Evolutionary conservation across 1,140 invertebrate genomes (phyloP), one percentile per base, ranked within the genome.

Genomic region (Bombus affinis): DNA sequence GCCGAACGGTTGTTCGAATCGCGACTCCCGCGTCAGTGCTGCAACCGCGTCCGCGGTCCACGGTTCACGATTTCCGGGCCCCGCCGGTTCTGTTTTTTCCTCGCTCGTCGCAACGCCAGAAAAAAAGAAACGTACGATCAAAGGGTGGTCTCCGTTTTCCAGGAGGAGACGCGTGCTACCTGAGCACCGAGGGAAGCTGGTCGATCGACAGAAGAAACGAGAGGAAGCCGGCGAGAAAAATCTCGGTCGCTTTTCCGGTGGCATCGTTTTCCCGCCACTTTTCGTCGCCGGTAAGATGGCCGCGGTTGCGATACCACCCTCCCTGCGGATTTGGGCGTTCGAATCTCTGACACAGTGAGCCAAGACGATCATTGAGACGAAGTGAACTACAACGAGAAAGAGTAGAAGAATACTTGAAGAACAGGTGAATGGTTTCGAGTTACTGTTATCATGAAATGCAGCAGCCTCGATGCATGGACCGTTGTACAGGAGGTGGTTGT

Each of bases 21-120:
- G 92, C 91, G 90, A 86, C 92, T 94, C 94, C 95, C 95, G 95
- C 94, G 93, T 95, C 95, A 95, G 95, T 95, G 94, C 93, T 95
- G 92, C 94, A 93, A 94, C 94, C 95, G 94, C 95, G 93, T 95
- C 93, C 95, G 95, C 95, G 95, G 95, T 95, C 94, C 94, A 95
- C 94, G 94, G 95, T 95, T 94, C 94, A 94, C 91, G 89, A 93
- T 95, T 95, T 95, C 92, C 92, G 94, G 92, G 91, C 91, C 86
- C 87, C 87, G 88, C 71, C 87, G 90, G 79, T 87, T 71, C 81
- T 85, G 80, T 82, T 84, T 87, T 89, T 88, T 88, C 71, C 72
- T 79, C 83, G 74, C 81, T 57, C 88, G 59, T 81, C 32, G 28
- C 28, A 75, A 37, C 73, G 53, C n/a, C 22, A 72, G 15, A 47